phyloP scores from a whole-genome alignment of 64 coral and sea anemone species.

The Orbicella faveolata region DNA sequence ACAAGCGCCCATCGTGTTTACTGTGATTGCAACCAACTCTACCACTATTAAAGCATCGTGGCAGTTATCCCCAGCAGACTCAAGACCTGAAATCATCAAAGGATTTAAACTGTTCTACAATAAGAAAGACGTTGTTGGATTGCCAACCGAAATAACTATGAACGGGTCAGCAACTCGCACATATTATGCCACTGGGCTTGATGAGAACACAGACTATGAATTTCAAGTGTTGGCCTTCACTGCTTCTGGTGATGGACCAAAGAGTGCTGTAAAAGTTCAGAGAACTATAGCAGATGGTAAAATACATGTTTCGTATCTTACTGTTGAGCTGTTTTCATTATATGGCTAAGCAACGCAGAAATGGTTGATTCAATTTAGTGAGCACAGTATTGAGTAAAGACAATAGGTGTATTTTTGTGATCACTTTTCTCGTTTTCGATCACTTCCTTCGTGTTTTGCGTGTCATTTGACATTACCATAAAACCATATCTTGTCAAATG shows the following conservation, averaged over 20 bases:
- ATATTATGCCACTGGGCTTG: background rate
- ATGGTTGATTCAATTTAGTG: too few species aligned
- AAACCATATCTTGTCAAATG: too few species aligned
- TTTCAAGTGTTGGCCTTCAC: background rate
- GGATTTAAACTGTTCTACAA: background rate
- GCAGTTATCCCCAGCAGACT: background rate
- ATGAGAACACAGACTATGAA: background rate
- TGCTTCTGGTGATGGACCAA: too few species aligned
- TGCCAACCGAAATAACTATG: background rate
- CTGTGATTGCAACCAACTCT: background rate
- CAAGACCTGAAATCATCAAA: background rate
- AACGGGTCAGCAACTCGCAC: background rate
- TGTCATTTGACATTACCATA: too few species aligned
- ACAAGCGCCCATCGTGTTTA: background rate
- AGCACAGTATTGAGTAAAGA: too few species aligned
- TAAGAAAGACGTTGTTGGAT: background rate
- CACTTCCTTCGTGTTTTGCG: too few species aligned
- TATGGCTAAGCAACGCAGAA: too few species aligned
- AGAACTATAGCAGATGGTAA: background rate
- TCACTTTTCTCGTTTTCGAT: too few species aligned
- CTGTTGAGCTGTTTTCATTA: too few species aligned
- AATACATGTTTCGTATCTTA: too few species aligned
- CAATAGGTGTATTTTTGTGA: too few species aligned
- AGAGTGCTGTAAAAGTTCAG: background rate
- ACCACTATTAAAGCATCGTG: background rate